These are phyloP conservation scores for Cebus imitator DNA, from an alignment of 2,113 vertebrate species.

Conservation along the genomic window DNA sequence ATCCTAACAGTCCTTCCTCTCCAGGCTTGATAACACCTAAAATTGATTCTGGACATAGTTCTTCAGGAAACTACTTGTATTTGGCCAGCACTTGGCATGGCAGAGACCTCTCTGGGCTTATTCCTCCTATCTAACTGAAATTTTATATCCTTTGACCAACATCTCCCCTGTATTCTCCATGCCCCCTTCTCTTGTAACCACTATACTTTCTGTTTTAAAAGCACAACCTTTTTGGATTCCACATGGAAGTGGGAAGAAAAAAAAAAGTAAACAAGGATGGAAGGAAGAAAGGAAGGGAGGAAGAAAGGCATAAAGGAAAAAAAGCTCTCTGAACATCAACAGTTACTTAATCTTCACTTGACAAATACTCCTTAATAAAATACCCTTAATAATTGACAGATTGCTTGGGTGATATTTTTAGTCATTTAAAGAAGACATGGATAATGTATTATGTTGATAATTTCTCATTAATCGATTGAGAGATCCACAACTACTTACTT, in stretches of 20 bases:
- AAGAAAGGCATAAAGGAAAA: background rate
- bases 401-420: background rate
- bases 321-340: background rate
- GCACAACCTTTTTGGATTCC: background rate
- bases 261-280: background rate
- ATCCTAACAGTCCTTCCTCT: background rate
- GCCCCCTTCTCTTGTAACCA: rapidly evolving
- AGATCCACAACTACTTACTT: background rate
- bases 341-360: background rate
- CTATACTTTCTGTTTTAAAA: background rate
- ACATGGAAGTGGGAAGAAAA: background rate
- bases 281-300: background rate
- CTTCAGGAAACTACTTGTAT: background rate
- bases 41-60: background rate
- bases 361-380: background rate
- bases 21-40: background rate
- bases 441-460: background rate
- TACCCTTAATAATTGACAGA: background rate
- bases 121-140: background rate
- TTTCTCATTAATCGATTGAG: background rate
- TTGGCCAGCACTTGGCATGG: background rate
- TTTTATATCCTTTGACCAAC: background rate
- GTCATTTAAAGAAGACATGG: background rate
- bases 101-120: background rate
- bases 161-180: background rate